These are phyloP conservation scores for Sisor rabdophorus DNA, from an alignment of 2,113 vertebrate species.

Conservation along the genomic window DNA sequence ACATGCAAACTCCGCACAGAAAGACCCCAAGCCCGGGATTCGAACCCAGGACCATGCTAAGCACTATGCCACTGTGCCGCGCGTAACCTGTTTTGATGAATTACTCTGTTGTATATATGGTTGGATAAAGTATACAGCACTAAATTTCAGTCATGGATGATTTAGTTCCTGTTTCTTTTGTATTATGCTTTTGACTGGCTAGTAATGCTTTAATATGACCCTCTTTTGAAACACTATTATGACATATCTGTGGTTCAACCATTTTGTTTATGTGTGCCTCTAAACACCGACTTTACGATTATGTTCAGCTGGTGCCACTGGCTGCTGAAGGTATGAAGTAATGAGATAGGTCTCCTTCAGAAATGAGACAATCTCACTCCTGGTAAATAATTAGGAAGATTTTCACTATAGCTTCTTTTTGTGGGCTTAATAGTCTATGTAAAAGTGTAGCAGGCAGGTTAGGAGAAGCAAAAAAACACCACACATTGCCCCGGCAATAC, in stretches of 20 bases:
- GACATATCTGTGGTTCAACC: too few species aligned
- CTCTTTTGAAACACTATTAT: neutral
- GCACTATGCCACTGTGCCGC: too few species aligned
- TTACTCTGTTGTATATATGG: too few species aligned
- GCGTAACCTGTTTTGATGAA: too few species aligned
- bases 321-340: neutral
- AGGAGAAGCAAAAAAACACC: slow-evolving; percentile 49
- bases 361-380: slow-evolving; percentile 9
- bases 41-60: too few species aligned
- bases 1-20: too few species aligned
- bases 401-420: slow-evolving; percentile 23
- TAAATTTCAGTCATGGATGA: neutral
- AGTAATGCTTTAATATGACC: neutral
- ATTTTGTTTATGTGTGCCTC: neutral
- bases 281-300: neutral
- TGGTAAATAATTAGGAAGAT: slow-evolving; percentile 19
- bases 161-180: neutral
- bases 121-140: neutral
- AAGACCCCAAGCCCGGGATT: too few species aligned
- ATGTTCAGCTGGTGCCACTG: slow-evolving; percentile 7
- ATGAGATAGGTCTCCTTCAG: slow-evolving; percentile 33
- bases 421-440: neutral
- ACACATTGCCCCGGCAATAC: slow-evolving; percentile 65
- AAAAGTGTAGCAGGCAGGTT: slow-evolving; percentile 25
- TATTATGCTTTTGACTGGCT: neutral